Evolutionary conservation across 2,113 vertebrate genomes (phyloP), one percentile per base, ranked within the genome.

Genomic region (Zingel zingel): DNA sequence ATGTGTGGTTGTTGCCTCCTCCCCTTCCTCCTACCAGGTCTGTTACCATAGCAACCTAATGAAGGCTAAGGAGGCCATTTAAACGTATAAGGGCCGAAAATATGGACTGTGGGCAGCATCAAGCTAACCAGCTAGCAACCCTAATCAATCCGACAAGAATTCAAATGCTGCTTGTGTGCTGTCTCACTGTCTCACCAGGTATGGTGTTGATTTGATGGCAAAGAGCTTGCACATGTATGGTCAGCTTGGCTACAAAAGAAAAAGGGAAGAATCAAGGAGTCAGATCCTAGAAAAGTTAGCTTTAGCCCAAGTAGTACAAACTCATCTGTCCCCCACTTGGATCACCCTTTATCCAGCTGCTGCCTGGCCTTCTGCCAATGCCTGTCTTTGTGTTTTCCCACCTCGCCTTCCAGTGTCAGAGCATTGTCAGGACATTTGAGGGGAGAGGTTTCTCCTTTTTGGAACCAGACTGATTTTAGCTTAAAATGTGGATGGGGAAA

Each of bases 1-100:
- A 74, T 80, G 75, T 83, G 73, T 53, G 47, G 77, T 83, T 82
- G 77, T 83, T 82, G 77, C 75, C 67, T 71, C 63, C 74, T 59
- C 64, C 75, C 64, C 51, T 70, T 82, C 82, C 77, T 86, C 30
- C 62, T 77, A 70, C 73, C 72, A 78, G 68, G 88, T 88, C 89
- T 95, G 94, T 97, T 96, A 93, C 96, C 92, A 95, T 96, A 93
- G 90, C 93, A 95, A 95, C 95, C 90, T 85, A 83, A 86, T 86
- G 76, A 88, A 85, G 83, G 63, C 69, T 82, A 78, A 81, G 71
- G 51, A 80, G 84, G 79, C 58, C 63, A 59, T 88, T 92, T 91
- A 84, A 88, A 88, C 82, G 81, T 85, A 88, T 71, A 81, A 74
- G 27, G 66, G 72, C 59, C 83, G 80, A 83, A 88, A 86, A 86